Conservation (phyloP, 37 sponge, comb jelly and placozoan species). For the Beroe forskalii region DNA sequence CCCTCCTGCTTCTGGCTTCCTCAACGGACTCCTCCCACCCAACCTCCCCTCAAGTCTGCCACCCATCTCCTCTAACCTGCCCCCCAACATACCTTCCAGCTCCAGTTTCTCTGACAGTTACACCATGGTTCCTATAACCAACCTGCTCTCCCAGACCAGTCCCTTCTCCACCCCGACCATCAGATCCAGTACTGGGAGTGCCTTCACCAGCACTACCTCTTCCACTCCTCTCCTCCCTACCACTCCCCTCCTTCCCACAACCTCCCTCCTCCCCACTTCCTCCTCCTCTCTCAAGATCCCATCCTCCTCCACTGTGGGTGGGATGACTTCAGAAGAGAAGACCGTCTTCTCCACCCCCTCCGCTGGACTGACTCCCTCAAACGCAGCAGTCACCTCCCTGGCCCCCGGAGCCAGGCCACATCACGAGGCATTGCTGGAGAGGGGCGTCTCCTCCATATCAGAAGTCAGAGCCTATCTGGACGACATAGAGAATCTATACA, state of each 20-base stretch:
- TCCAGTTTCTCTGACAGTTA: too few relatives aligned
- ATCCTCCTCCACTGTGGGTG: background rate
- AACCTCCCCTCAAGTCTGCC: background rate
- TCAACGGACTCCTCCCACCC: background rate
- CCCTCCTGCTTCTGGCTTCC: background rate
- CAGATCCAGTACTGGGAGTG: background rate
- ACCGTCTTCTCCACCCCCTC: background rate
- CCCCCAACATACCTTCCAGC: background rate
- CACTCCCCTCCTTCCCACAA: too few relatives aligned
- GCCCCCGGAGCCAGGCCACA: background rate
- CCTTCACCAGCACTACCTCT: slow-evolving; percentile 41
- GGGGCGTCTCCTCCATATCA: slow-evolving; percentile 50
- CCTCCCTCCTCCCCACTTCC: background rate
- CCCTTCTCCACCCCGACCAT: background rate
- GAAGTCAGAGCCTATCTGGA: slow-evolving; percentile 51
- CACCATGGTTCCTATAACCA: slow-evolving; percentile 31
- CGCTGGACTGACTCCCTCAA: background rate
- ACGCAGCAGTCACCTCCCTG: background rate
- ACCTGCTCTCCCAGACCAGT: background rate
- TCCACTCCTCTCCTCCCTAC: background rate
- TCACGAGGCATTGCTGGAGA: slow-evolving; percentile 11
- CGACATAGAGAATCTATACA: slow-evolving; percentile 33
- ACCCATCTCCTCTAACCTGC: slow-evolving; percentile 11
- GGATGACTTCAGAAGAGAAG: background rate
- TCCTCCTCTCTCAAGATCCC: slow-evolving; percentile 19